Conservation (phyloP, 1,140 invertebrate species). For the Globodera rostochiensis region DNA sequence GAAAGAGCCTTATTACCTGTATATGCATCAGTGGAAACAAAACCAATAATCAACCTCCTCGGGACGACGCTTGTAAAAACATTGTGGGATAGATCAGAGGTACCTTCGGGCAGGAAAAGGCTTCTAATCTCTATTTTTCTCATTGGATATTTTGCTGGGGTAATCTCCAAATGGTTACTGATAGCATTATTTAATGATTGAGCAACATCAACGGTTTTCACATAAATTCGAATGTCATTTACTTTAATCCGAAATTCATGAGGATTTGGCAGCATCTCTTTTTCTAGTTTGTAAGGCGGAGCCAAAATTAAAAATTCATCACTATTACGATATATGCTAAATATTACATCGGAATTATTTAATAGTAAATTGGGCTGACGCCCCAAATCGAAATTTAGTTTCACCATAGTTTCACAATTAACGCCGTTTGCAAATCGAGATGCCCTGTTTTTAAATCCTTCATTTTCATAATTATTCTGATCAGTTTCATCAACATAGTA, state of each 20-base stretch:
- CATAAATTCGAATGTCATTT: slow-evolving; percentile 18
- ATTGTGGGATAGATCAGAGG: slow-evolving; percentile 26
- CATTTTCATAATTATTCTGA: not conserved
- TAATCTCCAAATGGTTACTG: slow-evolving; percentile 24
- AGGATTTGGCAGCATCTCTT: not conserved
- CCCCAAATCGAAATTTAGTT: slow-evolving; percentile 34
- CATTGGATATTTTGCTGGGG: slow-evolving; percentile 27
- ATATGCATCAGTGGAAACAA: slow-evolving; percentile 27
- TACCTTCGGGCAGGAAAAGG: slow-evolving; percentile 9
- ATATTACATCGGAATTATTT: slow-evolving; percentile 35
- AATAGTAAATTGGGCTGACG: slow-evolving; percentile 31
- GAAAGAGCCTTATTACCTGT: not conserved
- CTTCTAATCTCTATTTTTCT: slow-evolving; percentile 36
- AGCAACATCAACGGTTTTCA: slow-evolving; percentile 27
- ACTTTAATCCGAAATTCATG: slow-evolving; percentile 27
- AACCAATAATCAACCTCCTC: slow-evolving; percentile 30
- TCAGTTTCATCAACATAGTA: not conserved
- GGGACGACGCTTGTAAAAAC: slow-evolving; percentile 26
- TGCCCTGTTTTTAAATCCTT: not conserved
- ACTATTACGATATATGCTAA: slow-evolving; percentile 21
- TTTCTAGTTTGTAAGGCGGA: not conserved
- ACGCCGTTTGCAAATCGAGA: not conserved
- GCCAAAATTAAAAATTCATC: slow-evolving; percentile 41
- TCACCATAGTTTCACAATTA: not conserved
- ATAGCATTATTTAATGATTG: slow-evolving; percentile 36